Percentiles rank a stretch among this genome's conserved stretches.
Evolutionary conservation across 2,888 invertebrate genomes (phyloP).

Genomic region (Calliopum simillimum): DNA sequence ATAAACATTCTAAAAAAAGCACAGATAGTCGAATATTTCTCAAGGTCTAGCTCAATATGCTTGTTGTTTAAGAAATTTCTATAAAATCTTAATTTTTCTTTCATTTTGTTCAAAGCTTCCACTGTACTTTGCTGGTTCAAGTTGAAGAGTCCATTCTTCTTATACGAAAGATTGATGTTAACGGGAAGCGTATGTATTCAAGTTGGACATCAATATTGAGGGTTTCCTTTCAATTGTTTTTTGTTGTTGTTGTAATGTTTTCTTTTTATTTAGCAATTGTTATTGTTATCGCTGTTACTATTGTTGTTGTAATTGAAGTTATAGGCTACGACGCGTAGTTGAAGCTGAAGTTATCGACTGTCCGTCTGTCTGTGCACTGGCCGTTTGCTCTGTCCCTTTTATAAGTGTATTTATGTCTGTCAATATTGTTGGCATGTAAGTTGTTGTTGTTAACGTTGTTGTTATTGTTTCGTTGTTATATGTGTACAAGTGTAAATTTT

Average conservation of each 20-base stretch:
- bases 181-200: constrained; percentile 62
- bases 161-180: constrained; percentile 64
- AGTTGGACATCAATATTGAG: constrained; percentile 47
- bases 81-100: too few relatives aligned
- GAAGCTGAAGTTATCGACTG: neutral
- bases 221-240: constrained; percentile 46
- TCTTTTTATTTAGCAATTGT: constrained; percentile 10
- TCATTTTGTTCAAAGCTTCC: neutral
- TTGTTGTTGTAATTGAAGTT: constrained; percentile 42
- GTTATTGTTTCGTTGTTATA: constrained; percentile 23
- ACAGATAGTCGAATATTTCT: too few relatives aligned
- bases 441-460: constrained; percentile 25
- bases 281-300: constrained; percentile 39
- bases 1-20: too few relatives aligned
- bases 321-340: constrained; percentile 31
- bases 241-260: constrained; percentile 8
- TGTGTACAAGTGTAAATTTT: constrained; percentile 58
- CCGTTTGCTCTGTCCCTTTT: neutral
- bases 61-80: too few relatives aligned
- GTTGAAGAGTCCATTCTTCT: too few relatives aligned
- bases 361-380: neutral
- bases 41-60: too few relatives aligned
- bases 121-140: constrained; percentile 4
- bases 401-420: constrained; percentile 20
- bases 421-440: constrained; percentile 10